These are phyloP conservation scores for Oasisia sp. DNA, from an alignment of 2,888 invertebrate species.

Conservation along the genomic window DNA sequence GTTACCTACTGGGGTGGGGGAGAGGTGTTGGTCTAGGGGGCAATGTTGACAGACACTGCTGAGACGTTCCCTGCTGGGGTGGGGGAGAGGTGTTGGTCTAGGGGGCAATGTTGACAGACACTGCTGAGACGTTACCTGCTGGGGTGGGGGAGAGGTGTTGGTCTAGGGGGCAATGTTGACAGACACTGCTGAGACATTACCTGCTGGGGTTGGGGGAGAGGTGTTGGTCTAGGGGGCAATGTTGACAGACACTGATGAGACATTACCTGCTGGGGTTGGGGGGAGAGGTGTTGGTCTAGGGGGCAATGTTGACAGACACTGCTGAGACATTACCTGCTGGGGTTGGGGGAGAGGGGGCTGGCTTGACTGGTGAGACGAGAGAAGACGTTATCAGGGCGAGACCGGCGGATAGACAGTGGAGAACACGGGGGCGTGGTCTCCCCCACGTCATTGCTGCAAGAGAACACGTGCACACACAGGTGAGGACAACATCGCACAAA, in stretches of 20 bases:
- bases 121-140: no score
- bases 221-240: background rate
- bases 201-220: no score
- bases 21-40: no score
- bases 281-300: slow-evolving; percentile 33
- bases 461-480: slow-evolving; percentile 26
- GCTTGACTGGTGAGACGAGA: slow-evolving; percentile 74
- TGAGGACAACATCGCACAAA: slow-evolving; percentile 12
- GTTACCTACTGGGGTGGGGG: no score
- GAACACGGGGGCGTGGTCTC: slow-evolving; percentile 72
- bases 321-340: slow-evolving; percentile 42
- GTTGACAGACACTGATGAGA: background rate
- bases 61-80: no score
- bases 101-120: no score
- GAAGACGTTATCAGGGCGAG: slow-evolving; percentile 79
- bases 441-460: slow-evolving; percentile 31
- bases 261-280: slow-evolving; percentile 46
- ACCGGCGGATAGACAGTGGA: slow-evolving; percentile 67
- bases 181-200: no score
- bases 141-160: no score
- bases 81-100: no score
- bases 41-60: no score
- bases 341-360: slow-evolving; percentile 43
- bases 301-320: background rate
- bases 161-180: no score